These are phyloP conservation scores for Macrochelys suwanniensis DNA, from an alignment of 2,797 vertebrate species.

Conservation along the genomic window DNA sequence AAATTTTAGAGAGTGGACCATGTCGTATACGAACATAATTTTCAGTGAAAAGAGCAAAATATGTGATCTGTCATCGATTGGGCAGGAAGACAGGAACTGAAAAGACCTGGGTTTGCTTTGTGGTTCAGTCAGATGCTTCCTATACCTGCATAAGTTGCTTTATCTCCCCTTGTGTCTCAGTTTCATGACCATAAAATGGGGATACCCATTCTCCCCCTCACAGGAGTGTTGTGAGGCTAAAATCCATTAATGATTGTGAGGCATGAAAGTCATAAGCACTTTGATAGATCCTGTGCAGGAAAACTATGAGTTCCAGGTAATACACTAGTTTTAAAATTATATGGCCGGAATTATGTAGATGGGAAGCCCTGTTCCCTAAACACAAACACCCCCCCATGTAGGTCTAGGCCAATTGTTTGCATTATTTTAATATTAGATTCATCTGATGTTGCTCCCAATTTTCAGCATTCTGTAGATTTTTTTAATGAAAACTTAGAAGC, in stretches of 20 bases:
- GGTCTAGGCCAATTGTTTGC: background rate
- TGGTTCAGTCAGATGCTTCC: background rate
- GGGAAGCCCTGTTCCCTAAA: background rate
- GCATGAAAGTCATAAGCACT: background rate
- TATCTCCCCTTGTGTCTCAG: background rate
- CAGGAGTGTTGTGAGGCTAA: background rate
- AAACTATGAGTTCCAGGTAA: background rate
- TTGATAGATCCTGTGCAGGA: background rate
- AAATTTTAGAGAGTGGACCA: background rate
- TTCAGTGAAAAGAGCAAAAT: background rate
- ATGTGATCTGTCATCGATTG: constrained; percentile 16
- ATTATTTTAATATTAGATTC: constrained; percentile 46
- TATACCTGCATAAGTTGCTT: background rate
- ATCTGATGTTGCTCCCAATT: background rate
- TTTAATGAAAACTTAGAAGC: constrained; percentile 19
- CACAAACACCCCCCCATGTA: background rate
- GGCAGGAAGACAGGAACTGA: background rate
- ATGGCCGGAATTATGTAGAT: background rate
- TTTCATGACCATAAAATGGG: background rate
- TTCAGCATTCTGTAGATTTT: background rate
- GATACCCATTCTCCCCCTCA: background rate
- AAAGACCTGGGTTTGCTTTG: background rate
- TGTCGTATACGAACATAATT: background rate
- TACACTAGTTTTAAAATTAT: background rate
- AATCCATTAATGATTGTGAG: background rate